Evolutionary conservation across 2,888 invertebrate genomes (phyloP), one percentile per base, ranked within the genome.

Genomic region (Zeuzera pyrina): DNA sequence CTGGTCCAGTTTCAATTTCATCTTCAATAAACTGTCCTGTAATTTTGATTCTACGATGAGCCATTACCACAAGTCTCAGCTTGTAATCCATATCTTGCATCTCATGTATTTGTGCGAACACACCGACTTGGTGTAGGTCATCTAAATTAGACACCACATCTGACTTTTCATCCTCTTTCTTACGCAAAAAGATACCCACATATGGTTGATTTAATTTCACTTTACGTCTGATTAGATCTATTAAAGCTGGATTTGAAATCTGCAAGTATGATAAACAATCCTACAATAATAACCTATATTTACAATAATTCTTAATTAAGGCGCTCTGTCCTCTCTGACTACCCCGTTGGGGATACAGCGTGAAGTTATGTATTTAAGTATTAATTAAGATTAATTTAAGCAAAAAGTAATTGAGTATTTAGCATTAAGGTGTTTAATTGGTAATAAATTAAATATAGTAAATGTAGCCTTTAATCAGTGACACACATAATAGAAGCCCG

Each of bases 61-160:
- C 98, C 90, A 96, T 95, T 5, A 98, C 92, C 3, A 99, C 95
- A 54, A 99, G 87, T 36, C 95, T 85, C 29, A 97, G 68, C 62
- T 91, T 91, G 57, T 94, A 95, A 3, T 95, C 97, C 62, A 97
- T 85, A 63, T 98, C 98, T 65, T 98, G 97, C 79, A 99, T 89
- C 73, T 99, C 98, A 50, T 97, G 95, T 44, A 99, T 98, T 79
- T 98, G 97, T 5, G 97, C 98, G 73, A 99, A 99, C 2, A 97
- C 95, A 5, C 99, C 99, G 14, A 97, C 87, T 31, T 88, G 79
- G 63, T 97, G 93, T 22, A 99, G 86, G 42, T 99, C 98, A 38
- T 92, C 89, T 14, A 98, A 57, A 32, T 86, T 91, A 7, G 90
- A 85, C 0, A 98, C 93, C 11, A 96, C 85, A 60, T 98, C 98